phyloP scores from a whole-genome alignment of 2,888 invertebrate species.

The Mesorhabditis spiculigera region DNA sequence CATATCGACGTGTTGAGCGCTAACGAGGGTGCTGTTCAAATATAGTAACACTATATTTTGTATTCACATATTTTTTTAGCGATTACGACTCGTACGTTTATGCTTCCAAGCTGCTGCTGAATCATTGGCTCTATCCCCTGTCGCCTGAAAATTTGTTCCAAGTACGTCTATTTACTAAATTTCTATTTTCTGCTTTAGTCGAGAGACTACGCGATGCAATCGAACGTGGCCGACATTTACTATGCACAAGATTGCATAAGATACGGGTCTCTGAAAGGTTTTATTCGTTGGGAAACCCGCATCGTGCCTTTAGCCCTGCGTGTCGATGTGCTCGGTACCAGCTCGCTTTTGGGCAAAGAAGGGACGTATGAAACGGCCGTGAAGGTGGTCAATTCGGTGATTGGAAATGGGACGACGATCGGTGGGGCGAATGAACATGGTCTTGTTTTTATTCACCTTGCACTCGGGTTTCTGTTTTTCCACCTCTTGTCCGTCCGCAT shows the following conservation, averaged over 20 bases:
- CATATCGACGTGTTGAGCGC: conserved; percentile 41
- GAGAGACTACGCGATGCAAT: neutral
- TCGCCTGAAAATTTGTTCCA: conserved; percentile 23
- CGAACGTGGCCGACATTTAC: too few species aligned
- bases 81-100: conserved; percentile 32
- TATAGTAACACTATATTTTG: neutral
- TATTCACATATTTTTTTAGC: conserved; percentile 17
- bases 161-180: conserved; percentile 10
- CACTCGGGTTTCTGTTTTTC: too few species aligned
- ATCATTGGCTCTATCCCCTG: conserved; percentile 39
- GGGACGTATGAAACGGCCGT: neutral
- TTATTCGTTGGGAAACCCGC: too few species aligned
- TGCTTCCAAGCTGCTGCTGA: conserved; percentile 28
- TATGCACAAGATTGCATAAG: too few species aligned
- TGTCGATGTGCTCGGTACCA: neutral
- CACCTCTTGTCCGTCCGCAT: neutral
- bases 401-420: neutral
- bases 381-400: neutral
- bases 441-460: neutral
- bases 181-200: neutral
- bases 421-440: conserved; percentile 3
- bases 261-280: too few species aligned
- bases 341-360: neutral
- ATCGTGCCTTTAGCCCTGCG: too few species aligned
- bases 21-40: conserved; percentile 24